phyloP scores from a whole-genome alignment of 2,113 vertebrate genomes.

The Thunnus thynnus region DNA sequence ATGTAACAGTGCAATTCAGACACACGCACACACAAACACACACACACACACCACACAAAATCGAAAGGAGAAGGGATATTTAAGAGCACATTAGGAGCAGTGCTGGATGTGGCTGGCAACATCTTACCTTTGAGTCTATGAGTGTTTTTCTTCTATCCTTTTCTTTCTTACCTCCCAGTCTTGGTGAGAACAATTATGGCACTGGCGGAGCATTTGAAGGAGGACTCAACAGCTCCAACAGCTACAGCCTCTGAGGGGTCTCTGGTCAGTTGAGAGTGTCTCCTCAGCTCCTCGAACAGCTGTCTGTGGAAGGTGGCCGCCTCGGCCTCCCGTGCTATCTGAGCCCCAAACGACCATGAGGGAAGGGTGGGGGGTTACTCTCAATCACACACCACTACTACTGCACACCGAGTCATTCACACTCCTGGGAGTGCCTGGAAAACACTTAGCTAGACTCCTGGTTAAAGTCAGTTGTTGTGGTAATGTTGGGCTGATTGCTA shows the following conservation, averaged over 20 bases:
- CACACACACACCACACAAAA: not conserved
- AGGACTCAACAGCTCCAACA: constrained; percentile 95
- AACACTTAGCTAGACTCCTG: constrained; percentile 43
- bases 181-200: constrained; percentile 98
- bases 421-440: constrained; percentile 52
- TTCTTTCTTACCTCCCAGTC: constrained; percentile 93
- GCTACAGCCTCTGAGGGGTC: constrained; percentile 96
- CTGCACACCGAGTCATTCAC: constrained; percentile 43
- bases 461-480: not conserved
- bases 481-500: not conserved
- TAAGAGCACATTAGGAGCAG: not conserved
- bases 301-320: constrained; percentile 98
- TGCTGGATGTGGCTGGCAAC: not conserved
- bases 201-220: constrained; percentile 98
- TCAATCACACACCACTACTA: constrained; percentile 51
- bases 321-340: constrained; percentile 99
- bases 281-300: constrained; percentile 97
- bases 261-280: constrained; percentile 90
- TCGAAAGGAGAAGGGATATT: not conserved
- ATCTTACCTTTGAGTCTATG: constrained; percentile 60
- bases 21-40: constrained; percentile 28
- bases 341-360: constrained; percentile 55
- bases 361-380: constrained; percentile 73
- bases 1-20: not conserved
- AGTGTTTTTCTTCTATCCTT: not conserved